phyloP scores from a whole-genome alignment of 2,113 vertebrate genomes.

The Gobius niger region DNA sequence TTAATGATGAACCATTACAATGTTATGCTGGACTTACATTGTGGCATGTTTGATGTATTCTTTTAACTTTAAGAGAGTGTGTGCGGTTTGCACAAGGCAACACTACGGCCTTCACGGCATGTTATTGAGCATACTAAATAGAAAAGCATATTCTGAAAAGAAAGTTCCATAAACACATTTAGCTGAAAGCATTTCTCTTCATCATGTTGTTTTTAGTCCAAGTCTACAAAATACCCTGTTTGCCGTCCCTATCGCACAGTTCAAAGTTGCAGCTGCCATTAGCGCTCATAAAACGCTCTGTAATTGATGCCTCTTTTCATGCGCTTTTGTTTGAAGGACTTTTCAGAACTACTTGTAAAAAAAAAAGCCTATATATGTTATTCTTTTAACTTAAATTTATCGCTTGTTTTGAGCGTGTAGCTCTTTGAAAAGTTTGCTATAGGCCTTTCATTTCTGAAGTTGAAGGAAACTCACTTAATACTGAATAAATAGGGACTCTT shows the following conservation, averaged over 20 bases:
- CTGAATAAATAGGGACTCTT: too few species aligned
- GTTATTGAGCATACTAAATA: not conserved
- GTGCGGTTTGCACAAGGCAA: too few species aligned
- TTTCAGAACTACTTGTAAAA: not conserved
- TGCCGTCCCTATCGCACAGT: conserved; percentile 19
- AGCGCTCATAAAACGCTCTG: conserved; percentile 31
- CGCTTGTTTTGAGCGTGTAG: not conserved
- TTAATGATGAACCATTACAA: too few species aligned
- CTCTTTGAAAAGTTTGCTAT: too few species aligned
- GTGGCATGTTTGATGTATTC: too few species aligned
- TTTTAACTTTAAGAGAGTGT: too few species aligned
- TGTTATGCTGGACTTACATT: too few species aligned
- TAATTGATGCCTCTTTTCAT: conserved; percentile 15
- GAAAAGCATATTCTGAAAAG: not conserved
- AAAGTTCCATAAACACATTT: not conserved
- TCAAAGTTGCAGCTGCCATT: conserved; percentile 50
- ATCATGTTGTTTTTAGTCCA: conserved; percentile 3
- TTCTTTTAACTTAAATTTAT: not conserved
- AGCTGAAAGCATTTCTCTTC: not conserved
- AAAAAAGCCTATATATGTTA: not conserved
- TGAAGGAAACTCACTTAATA: too few species aligned
- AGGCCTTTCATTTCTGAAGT: too few species aligned
- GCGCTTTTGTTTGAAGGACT: not conserved
- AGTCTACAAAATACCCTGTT: conserved; percentile 13
- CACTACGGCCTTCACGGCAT: too few species aligned